Base-by-base conservation (phyloP, 2,113 vertebrate genomes). In the Callocephalon fimbriatum region DNA sequence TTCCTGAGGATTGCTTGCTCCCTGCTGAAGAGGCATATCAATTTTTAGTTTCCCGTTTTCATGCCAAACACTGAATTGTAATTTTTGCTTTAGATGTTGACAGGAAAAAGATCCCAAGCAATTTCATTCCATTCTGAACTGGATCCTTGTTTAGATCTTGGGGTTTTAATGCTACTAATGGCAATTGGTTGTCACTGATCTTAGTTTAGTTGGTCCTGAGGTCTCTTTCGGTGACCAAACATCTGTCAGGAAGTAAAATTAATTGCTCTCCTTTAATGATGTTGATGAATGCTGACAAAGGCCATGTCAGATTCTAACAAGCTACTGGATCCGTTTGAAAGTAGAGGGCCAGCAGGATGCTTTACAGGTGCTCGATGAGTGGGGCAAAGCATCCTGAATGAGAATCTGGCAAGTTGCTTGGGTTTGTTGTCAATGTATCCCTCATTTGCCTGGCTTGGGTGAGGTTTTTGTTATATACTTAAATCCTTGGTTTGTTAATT, bases 261-360 rank as follows among this genome's bases (percentile, higher is more conserved):
- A 97, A 97, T 95, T 97, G 93, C 62, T 38, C 48, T 72, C 0
- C 13, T 80, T 87, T 84, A 73, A 76, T 91, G 68, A 94, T 73
- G 12, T 15, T 82, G 80, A 94, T 72, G 76, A 89, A 42, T 70
- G 58, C 80, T 91, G 95, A 62, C 86, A 94, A 73, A 89, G 96
- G 97, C 62, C 94, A 75, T 70, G 66, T 82, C 66, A 91, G 48
- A 95, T 95, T 95, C 92, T 82, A 54, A 81, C 59, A 93, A 79
- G 31, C 66, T 76, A 7, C 45, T 7, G 61, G 66, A 90, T 95
- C 47, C 38, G 65, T 89, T 92, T 94, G 73, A 76, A 95, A 87
- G 62, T 20, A 58, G 44, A 65, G 67, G 40, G 37, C 11, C 61
- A 85, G 27, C 23, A 95, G 56, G 70, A 75, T 75, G 51, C n/a